These are phyloP conservation scores for Daktulosphaira vitifoliae DNA, from an alignment of 1,140 invertebrate genomes.

Conservation along the genomic window DNA sequence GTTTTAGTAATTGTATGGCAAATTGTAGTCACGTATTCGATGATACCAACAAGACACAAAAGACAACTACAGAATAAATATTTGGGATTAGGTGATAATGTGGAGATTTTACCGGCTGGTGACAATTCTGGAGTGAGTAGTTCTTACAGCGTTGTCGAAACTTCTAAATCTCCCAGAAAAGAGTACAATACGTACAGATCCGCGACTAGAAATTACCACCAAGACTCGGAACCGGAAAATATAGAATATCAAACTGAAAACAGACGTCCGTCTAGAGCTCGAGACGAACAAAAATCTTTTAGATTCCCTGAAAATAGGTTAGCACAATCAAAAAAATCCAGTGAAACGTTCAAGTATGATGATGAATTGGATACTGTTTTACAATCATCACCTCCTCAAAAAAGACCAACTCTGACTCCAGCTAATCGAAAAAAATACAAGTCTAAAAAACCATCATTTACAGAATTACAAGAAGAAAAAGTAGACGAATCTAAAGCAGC, in stretches of 20 bases:
- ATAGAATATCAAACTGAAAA: neutral
- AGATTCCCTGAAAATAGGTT: conserved; percentile 1
- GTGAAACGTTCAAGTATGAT: neutral
- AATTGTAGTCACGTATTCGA: neutral
- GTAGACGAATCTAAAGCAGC: neutral
- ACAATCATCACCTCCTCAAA: neutral
- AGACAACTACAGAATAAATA: conserved; percentile 9
- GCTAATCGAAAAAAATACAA: neutral
- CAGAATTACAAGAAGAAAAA: neutral
- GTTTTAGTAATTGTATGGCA: neutral
- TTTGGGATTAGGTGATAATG: neutral
- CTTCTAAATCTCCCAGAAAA: neutral
- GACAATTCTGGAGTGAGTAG: conserved; percentile 19
- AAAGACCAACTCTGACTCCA: neutral
- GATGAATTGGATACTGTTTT: neutral
- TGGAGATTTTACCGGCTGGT: conserved; percentile 15
- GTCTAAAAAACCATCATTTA: neutral
- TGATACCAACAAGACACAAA: neutral
- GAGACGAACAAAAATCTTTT: neutral
- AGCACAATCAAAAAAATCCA: neutral
- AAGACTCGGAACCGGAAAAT: neutral
- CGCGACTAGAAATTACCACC: no score
- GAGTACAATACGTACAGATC: neutral
- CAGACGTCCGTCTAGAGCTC: neutral
- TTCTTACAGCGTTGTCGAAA: conserved; percentile 33